Base-by-base conservation (phyloP, 2,797 vertebrate genomes). In the Tarsius wallacei region DNA sequence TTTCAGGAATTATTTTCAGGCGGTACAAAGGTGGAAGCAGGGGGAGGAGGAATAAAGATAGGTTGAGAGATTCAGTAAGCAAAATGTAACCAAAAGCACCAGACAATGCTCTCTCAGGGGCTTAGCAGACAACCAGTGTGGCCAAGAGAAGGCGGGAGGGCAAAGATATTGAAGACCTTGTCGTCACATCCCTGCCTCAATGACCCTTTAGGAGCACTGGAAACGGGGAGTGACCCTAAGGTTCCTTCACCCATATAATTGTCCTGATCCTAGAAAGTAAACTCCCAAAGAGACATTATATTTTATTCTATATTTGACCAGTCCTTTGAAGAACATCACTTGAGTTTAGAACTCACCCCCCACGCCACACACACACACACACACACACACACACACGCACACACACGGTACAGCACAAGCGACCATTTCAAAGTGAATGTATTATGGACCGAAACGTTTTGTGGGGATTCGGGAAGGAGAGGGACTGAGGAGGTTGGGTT, bases 241-340 rank as follows among this genome's bases (percentile, higher is more conserved):
- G 28, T 57, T 86, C 57, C 82, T 83, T 86, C 64, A 70, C n/a
- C 68, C 47, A 49, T 80, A 82, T n/a, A 89, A 87, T 91, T 77
- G n/a, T 66, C 91, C 59, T 93, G 28, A 85, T 77, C 49, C 64
- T 89, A 89, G 49, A 88, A 92, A 90, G 83, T 74, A 68, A 93
- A 91, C 91, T 93, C 80, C 55, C 70, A 9, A 73, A 87, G 21
- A 95, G 10, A 84, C 42, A 17, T 42, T 14, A 4, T 53, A 42
- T 87, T 93, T 42, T 87, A 66, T 63, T 76, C 87, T 42, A 33
- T 71, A 21, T 77, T 28, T 90, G 55, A 92, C 68, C 64, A 87
- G 31, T 19, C 7, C 76, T 82, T 84, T 68, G 59, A 91, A 90
- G 53, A 73, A 28, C 13, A 15, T 42, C 7, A 42, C 42, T 42